Base-by-base conservation (phyloP, 2,113 vertebrate species). In the Poicephalus gulielmi region DNA sequence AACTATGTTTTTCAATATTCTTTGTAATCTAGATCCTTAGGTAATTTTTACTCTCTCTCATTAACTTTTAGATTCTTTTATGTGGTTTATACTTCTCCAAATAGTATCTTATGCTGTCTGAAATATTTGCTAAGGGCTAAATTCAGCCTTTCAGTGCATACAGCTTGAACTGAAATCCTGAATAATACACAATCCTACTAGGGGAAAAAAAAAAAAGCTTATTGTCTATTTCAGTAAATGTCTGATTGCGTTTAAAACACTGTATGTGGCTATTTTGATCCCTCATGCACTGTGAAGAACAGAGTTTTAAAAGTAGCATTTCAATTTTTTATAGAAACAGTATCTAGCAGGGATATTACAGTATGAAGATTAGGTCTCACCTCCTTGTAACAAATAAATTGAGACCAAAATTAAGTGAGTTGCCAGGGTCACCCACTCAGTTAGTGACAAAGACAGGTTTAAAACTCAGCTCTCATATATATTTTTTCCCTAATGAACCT, bases 41-140 rank as follows among this genome's bases (percentile, higher is more conserved):
- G 69, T 90, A 64, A 59, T 75, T 92, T 91, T 86, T 84, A 33
- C 8, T 63, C 66, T 85, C 86, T 93, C 59, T 92, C 89, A 96
- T 96, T 96, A 95, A 87, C 27, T 96, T 96, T 96, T 90, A 94
- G 66, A 44, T 76, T 92, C 92, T 93, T 94, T 96, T 88, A 97
- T 92, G 90, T 94, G 83, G 91, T 96, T 96, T 94, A 79, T 87
- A 81, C 52, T 92, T 94, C 92, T 95, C 62, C 84, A 87, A 95
- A 94, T 73, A 94, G 81, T 78, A 87, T 91, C 84, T 94, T 91
- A 53, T 15, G 69, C 90, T 87, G 91, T 95, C 94, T 97, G 84
- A 96, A 92, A 82, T 96, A 92, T 69, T 92, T 96, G 95, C 95
- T 92, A 44, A 92, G 88, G 94, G 94, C 94, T 94, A 96, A 77